A percentile compares a stretch with the other conserved stretches of the same genome.
Conservation (phyloP, 2,888 invertebrate genomes). For the Cantharis flavilabris region DNA sequence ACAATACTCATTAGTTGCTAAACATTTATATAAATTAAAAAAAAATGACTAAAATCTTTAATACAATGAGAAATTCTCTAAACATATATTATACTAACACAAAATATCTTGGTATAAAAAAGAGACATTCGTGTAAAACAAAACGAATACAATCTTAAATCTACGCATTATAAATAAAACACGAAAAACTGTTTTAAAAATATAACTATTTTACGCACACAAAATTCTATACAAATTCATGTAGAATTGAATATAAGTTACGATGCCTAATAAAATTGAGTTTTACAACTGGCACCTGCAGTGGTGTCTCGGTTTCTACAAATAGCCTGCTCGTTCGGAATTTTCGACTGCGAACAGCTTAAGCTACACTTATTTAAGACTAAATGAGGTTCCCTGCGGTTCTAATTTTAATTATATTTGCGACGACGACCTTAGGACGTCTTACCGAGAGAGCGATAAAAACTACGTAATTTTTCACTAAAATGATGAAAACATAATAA, state of each 20-base stretch:
- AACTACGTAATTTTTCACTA: neutral
- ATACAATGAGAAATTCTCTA: slow-evolving; percentile 15
- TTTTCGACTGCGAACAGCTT: slow-evolving; percentile 6
- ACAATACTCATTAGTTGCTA: slow-evolving; percentile 11
- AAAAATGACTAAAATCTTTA: slow-evolving; percentile 22
- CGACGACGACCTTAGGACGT: slow-evolving; percentile 8
- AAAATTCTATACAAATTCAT: slow-evolving; percentile 15
- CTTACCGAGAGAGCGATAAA: slow-evolving; percentile 5
- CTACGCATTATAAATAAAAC: slow-evolving; percentile 19
- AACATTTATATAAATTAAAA: slow-evolving; percentile 8
- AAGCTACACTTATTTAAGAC: slow-evolving; percentile 27
- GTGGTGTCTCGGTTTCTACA: slow-evolving; percentile 35
- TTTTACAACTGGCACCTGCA: slow-evolving; percentile 34
- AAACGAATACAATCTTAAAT: slow-evolving; percentile 9
- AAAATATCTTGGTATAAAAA: slow-evolving; percentile 6
- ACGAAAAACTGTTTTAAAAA: slow-evolving; percentile 6
- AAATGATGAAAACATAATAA: neutral
- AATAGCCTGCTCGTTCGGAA: slow-evolving; percentile 15
- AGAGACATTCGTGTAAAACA: slow-evolving; percentile 5
- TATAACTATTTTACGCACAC: slow-evolving; percentile 19
- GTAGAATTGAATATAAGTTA: slow-evolving; percentile 2
- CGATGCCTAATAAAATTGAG: slow-evolving; percentile 11
- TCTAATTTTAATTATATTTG: slow-evolving; percentile 20
- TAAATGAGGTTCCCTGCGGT: slow-evolving; percentile 38
- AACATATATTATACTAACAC: slow-evolving; percentile 20